Conservation (phyloP, 1,140 invertebrate genomes). For the Leptinotarsa defecta region DNA sequence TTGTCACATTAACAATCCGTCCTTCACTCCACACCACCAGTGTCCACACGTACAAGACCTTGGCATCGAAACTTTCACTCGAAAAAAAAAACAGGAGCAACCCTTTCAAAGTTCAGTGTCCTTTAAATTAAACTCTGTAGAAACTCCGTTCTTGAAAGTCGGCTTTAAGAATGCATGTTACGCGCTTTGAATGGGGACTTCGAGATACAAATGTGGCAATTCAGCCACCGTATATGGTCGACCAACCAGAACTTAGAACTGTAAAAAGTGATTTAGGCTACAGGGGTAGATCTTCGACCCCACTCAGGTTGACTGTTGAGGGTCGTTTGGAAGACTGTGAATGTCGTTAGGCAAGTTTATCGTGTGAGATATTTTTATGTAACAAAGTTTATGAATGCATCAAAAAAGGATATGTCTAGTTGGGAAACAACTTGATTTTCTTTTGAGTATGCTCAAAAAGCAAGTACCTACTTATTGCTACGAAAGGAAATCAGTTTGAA, state of each 20-base stretch:
- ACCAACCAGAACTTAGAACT: constrained; percentile 48
- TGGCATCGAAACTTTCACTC: constrained; percentile 22
- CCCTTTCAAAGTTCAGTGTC: constrained; percentile 43
- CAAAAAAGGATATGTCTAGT: too few relatives aligned
- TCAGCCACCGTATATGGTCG: constrained; percentile 32
- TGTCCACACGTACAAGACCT: not conserved
- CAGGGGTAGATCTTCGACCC: constrained; percentile 15
- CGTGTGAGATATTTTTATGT: not conserved
- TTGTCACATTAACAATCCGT: too few relatives aligned
- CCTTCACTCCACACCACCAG: not conserved
- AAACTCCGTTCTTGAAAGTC: constrained; percentile 1
- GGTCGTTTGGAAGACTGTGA: not conserved
- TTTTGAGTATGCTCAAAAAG: too few relatives aligned
- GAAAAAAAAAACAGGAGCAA: constrained; percentile 3
- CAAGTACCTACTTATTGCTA: too few relatives aligned
- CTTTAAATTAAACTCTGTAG: constrained; percentile 26
- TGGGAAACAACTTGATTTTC: too few relatives aligned
- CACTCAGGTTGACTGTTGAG: constrained; percentile 1
- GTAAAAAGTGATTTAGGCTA: constrained; percentile 34
- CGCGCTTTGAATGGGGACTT: constrained; percentile 13
- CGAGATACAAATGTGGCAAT: constrained; percentile 37
- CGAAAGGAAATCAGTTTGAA: too few relatives aligned
- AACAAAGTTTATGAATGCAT: too few relatives aligned
- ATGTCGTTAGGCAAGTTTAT: not conserved
- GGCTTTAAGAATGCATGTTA: constrained; percentile 34